Conservation (phyloP, 2,888 invertebrate species). For the Drosophila neonasuta region DNA sequence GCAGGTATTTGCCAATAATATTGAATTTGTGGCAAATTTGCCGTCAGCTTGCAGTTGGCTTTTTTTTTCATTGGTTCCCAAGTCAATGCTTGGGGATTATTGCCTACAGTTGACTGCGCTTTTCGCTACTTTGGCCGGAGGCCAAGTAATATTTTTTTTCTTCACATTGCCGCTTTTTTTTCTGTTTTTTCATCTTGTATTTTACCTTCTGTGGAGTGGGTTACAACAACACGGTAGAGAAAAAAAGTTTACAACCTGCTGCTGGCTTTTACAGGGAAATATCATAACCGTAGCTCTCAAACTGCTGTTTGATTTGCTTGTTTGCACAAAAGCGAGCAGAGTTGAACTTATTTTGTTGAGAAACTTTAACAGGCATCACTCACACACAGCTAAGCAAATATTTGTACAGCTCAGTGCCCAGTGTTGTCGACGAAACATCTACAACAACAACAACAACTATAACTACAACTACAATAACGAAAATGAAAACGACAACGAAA, state of each 20-base stretch:
- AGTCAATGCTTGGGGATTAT: slow-evolving; percentile 36
- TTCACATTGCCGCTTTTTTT: slow-evolving; percentile 1
- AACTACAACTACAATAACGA: slow-evolving; percentile 12
- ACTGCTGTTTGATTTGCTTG: slow-evolving; percentile 66
- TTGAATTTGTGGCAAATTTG: slow-evolving; percentile 62
- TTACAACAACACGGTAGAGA: neutral
- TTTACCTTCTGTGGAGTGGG: neutral
- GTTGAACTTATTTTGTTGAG: slow-evolving; percentile 55
- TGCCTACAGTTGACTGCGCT: slow-evolving; percentile 60
- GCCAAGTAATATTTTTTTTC: slow-evolving; percentile 40
- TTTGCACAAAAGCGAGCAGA: slow-evolving; percentile 61
- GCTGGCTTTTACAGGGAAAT: slow-evolving; percentile 39
- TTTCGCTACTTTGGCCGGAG: slow-evolving; percentile 46
- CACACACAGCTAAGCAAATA: slow-evolving; percentile 71
- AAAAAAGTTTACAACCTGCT: slow-evolving; percentile 40
- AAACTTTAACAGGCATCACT: slow-evolving; percentile 65
- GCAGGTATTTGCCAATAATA: slow-evolving; percentile 49
- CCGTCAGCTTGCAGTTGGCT: slow-evolving; percentile 36
- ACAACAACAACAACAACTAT: slow-evolving; percentile 1
- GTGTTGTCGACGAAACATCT: slow-evolving; percentile 25
- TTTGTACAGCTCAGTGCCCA: slow-evolving; percentile 62
- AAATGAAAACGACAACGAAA: slow-evolving; percentile 1
- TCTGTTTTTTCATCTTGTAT: slow-evolving; percentile 1
- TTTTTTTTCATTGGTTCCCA: slow-evolving; percentile 17
- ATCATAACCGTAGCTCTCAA: slow-evolving; percentile 57